Evolutionary conservation across 2,888 invertebrate species (phyloP), one percentile per base, ranked within the genome.

Genomic region (Tetrapedia diversipes): DNA sequence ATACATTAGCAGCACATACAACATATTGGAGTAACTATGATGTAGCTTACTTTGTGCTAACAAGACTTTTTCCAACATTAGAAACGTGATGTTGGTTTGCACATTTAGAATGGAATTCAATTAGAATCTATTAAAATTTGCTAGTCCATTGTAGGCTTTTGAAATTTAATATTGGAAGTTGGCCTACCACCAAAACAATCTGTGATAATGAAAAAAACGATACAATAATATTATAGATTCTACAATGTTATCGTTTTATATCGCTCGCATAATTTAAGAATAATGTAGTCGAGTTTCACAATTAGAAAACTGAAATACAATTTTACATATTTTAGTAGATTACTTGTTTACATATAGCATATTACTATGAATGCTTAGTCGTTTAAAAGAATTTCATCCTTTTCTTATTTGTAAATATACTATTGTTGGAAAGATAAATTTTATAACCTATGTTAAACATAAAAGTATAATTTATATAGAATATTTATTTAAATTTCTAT

Each of bases 1-100:
- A 94, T 54, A 93, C 94, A 49, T 92, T 95, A 60, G 94, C 94
- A 39, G 94, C 94, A 0, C 95, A 95, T 89, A 94, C 94, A 0
- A 93, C 93, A 37, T 95, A 95, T 89, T 95, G 95, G 95, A 93
- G 91, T 82, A 94, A 94, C 85, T 93, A 93, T 64, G 95, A 95
- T 83, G 93, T 94, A 41, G 94, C 94, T 22, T 93, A 93, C 89
- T 95, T 95, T 89, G 92, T 95, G 69, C 90, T 95, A 60, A 93
- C 92, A 16, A 91, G 92, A 84, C 89, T 93, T 16, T 93, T 93
- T 74, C 93, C 93, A n/a, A 91, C 92, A 65, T 82, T 92, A 79
- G 92, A 93, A 79, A 88, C 90, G 83, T 91, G 91, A 91, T 91
- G 90, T 88, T 89, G 86, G 89, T 86, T 86, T 86, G 78, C 83